Conservation (phyloP, 1,140 invertebrate species). For the Dryas iulia region DNA sequence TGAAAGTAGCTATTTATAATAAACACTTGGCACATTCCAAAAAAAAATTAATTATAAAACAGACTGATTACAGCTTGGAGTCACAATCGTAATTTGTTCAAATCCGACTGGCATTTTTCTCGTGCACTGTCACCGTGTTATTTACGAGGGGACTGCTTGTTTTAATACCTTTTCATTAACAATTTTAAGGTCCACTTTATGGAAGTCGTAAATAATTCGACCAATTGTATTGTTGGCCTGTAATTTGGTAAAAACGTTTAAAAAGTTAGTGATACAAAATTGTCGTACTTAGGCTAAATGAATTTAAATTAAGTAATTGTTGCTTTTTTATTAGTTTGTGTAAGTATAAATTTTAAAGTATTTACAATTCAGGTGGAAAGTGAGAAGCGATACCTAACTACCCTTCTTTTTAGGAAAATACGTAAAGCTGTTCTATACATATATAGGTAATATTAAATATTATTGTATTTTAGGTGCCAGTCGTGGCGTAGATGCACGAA, state of each 20-base stretch:
- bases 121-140: slow-evolving; percentile 67
- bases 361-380: too few species aligned
- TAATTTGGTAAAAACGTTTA: slow-evolving; percentile 64
- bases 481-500: too few species aligned
- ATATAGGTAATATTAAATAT: too few species aligned
- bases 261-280: slow-evolving; percentile 18
- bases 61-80: slow-evolving; percentile 28
- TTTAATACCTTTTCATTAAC: slow-evolving; percentile 80
- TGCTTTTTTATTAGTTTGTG: too few species aligned
- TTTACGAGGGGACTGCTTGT: slow-evolving; percentile 71
- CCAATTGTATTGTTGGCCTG: slow-evolving; percentile 55
- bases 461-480: too few species aligned
- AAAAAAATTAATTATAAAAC: slow-evolving; percentile 22
- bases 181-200: slow-evolving; percentile 78
- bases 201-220: slow-evolving; percentile 75
- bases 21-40: background rate
- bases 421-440: too few species aligned
- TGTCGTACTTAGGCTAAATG: background rate
- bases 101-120: slow-evolving; percentile 72
- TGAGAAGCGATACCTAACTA: too few species aligned
- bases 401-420: too few species aligned
- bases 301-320: too few species aligned
- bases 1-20: background rate
- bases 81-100: slow-evolving; percentile 62
- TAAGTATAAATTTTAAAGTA: too few species aligned